Base-by-base conservation (phyloP, 2,113 vertebrate species). In the Actenoides lindsayi region DNA sequence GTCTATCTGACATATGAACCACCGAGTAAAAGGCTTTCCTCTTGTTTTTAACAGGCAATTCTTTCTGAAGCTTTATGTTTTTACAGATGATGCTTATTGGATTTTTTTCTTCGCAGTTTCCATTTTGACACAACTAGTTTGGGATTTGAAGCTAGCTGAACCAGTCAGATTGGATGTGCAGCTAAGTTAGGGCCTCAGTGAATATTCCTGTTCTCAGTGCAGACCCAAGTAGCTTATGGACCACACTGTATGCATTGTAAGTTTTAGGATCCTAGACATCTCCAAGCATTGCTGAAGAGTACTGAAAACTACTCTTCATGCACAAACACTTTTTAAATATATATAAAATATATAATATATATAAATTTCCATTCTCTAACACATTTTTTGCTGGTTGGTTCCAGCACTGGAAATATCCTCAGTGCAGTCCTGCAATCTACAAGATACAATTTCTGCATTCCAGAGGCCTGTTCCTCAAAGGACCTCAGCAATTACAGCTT, bases 221-320 rank as follows among this genome's bases (percentile, higher is more conserved):
- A 62, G 14, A 70, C 44, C 30, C 41, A 62, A 37, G n/a, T 13
- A 74, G 11, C 14, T n/a, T 24, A 10, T 30, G 27, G 15, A 53
- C 23, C 10, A 42, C 24, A n/a, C 6, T 5, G 3, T 2, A n/a
- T 11, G 16, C 4, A 3, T 9, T 6, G 3, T 14, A 69, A 59
- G 2, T 42, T 73, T 57, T 27, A 76, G 35, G 30, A 33, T 57
- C 16, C 54, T 73, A 59, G 23, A 82, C n/a, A 57, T n/a, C 18
- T 54, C n/a, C 41, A 82, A 33, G 17, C 24, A 74, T 16, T 57
- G 3, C 33, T 84, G 10, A 48, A 24, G 14, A 53, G 11, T 1
- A 62, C 7, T 25, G 25, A 85, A 67, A 75, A 41, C 20, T 60
- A 16, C 42, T 64, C 13, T 85, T 7, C 12, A 41, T 27, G 60